Evolutionary conservation across 2,113 vertebrate species (phyloP), one percentile per base, ranked within the genome.

Genomic region (Rattus norvegicus): DNA sequence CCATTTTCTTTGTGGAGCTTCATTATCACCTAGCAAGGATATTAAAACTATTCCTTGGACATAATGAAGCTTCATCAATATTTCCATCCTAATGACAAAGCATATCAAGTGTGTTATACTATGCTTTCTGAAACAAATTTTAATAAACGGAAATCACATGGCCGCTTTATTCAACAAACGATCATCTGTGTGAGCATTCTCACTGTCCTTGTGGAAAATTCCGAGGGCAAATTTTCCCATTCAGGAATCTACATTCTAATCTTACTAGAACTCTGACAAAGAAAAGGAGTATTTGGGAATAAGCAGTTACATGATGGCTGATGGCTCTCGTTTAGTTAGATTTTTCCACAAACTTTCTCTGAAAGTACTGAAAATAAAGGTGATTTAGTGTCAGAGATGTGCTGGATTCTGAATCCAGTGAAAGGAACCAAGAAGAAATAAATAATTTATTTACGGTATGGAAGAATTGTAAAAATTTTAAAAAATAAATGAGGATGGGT

Each of bases 161-260:
- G 87, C 67, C 92, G 92, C 91, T 96, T 86, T 61, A 72, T 65
- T 92, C 43, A 65, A 67, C 52, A 95, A 95, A 85, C 76, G 63
- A 91, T 91, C 86, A 79, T 86, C 75, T 70, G 52, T 61, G 52
- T 65, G 17, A 28, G 10, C 30, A 72, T 8, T 47, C 20, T 89
- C 14, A n/a, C 67, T 79, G 39, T 7, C 33, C 52, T 67, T 96
- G 39, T 86, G 52, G 36, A 39, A 83, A 93, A 56, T 95, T 22
- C 88, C 83, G 4, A 43, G 52, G 79, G 65, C 79, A 36, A 94
- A 69, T 73, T 49, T 16, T 79, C 76, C 87, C 59, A 59, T 63
- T 83, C 1, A 4, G 26, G 67, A 59, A 90, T 94, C 77, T 72
- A 56, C 1, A 28, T 87, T 96, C 59, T 94, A 81, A 97, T 93